Percentiles rank a stretch among this genome's conserved stretches.
These are phyloP conservation scores for Chelonia mydas DNA, from an alignment of 2,797 vertebrate species.

Conservation along the genomic window DNA sequence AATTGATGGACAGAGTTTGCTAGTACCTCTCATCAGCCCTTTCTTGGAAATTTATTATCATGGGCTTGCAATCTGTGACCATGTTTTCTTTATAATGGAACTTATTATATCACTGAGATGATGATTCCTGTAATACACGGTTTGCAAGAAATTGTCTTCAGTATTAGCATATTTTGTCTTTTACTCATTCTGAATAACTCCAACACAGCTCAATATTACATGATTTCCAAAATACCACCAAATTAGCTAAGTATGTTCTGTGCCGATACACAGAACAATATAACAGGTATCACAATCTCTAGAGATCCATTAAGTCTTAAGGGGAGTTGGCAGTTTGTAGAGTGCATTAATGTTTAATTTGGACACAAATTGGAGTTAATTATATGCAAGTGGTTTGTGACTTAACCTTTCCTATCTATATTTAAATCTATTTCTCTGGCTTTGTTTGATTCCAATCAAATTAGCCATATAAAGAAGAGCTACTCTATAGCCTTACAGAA, in stretches of 20 bases:
- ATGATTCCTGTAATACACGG: neutral
- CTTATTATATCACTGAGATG: conserved; percentile 5
- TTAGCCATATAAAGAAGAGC: neutral
- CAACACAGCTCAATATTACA: neutral
- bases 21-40: neutral
- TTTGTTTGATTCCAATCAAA: conserved; percentile 29
- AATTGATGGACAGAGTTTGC: conserved; percentile 1
- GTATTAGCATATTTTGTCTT: conserved; percentile 12
- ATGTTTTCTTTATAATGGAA: neutral
- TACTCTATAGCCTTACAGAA: conserved; percentile 5
- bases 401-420: conserved; percentile 3
- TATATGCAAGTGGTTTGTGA: neutral
- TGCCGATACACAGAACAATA: neutral
- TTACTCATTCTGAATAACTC: neutral
- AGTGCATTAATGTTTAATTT: conserved; percentile 1
- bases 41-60: neutral
- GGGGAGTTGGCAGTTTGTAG: neutral
- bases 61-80: neutral
- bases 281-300: neutral
- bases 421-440: conserved; percentile 10
- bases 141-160: neutral
- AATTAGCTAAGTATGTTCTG: neutral
- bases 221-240: neutral
- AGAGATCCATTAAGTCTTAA: conserved; percentile 23
- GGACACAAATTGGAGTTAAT: neutral